A percentile compares a stretch with the other conserved stretches of the same genome.
Conservation (phyloP, 2,113 vertebrate species). For the Pungitius pungitius region DNA sequence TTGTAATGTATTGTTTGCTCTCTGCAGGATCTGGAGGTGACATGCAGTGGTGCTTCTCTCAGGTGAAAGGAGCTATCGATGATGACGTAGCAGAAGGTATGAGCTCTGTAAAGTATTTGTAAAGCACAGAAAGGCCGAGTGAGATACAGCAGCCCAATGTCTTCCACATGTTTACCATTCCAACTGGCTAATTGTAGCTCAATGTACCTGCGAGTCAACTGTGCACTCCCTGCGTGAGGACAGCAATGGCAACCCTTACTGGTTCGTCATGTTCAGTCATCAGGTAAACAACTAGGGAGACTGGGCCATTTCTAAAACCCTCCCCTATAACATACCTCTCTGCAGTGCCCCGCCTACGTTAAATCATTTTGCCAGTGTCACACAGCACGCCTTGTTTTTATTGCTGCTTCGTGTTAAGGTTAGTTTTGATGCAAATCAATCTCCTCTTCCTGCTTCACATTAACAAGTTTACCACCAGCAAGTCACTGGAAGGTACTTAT, state of each 20-base stretch:
- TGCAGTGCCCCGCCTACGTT: neutral
- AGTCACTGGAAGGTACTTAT: neutral
- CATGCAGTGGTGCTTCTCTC: constrained; percentile 99
- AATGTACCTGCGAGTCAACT: neutral
- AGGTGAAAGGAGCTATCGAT: constrained; percentile 99
- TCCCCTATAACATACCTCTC: neutral
- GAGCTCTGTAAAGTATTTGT: constrained; percentile 28
- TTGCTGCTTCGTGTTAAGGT: neutral
- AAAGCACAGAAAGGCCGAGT: neutral
- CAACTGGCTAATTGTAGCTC: neutral
- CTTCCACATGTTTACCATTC: neutral
- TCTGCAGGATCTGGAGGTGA: constrained; percentile 87
- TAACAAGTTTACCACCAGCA: constrained; percentile 1
- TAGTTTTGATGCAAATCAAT: neutral
- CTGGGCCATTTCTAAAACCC: neutral
- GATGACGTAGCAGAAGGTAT: constrained; percentile 98
- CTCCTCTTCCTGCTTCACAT: constrained; percentile 11
- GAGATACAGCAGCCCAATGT: neutral
- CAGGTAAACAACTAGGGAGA: neutral
- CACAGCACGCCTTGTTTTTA: neutral
- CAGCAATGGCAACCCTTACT: neutral
- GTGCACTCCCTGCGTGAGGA: neutral
- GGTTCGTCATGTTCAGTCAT: neutral
- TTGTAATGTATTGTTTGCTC: too few species aligned
- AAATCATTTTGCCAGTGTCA: neutral